Evolutionary conservation across 2,797 vertebrate genomes (phyloP), one percentile per base, ranked within the genome.

Genomic region (Amphiprion clarkii): DNA sequence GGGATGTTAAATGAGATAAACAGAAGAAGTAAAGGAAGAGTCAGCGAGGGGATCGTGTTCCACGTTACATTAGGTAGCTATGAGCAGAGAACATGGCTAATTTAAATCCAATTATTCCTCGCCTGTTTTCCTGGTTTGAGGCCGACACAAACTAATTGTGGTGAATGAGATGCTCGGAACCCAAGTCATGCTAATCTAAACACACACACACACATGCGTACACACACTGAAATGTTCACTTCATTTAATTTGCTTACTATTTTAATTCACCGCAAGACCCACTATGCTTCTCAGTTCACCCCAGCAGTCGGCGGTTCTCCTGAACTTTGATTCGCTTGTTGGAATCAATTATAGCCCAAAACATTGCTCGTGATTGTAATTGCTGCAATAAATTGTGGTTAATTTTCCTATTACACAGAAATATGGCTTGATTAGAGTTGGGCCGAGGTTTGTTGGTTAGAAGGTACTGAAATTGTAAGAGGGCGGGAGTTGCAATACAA

Each of bases 51-150:
- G 11, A 68, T 70, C 54, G 66, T 77, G 84, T 70, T 87, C 52
- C 74, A 80, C 4, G 42, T 87, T 66, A 84, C 83, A 88, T 90
- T 91, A 89, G 72, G 73, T 70, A 72, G 80, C 74, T 51, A 29
- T 42, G 67, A 83, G 80, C 75, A 74, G 65, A 74, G 74, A 87
- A 86, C 85, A 89, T 83, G 83, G 90, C 87, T 87, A 77, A 93
- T 93, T 93, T 87, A 87, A 91, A 92, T 91, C 86, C 78, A 92
- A 83, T 95, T 92, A 88, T 76, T 82, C 51, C 72, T 85, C 39
- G 59, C 78, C 84, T 85, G 86, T 88, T 90, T 70, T 53, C 78
- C 71, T 67, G 76, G 76, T 86, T 86, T 42, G 54, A 67, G 74
- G 54, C 67, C 12, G 23, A 14, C 57, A 48, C 49, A 65, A 56